Conservation (phyloP, 2,797 vertebrate genomes). For the Acipenser ruthenus region DNA sequence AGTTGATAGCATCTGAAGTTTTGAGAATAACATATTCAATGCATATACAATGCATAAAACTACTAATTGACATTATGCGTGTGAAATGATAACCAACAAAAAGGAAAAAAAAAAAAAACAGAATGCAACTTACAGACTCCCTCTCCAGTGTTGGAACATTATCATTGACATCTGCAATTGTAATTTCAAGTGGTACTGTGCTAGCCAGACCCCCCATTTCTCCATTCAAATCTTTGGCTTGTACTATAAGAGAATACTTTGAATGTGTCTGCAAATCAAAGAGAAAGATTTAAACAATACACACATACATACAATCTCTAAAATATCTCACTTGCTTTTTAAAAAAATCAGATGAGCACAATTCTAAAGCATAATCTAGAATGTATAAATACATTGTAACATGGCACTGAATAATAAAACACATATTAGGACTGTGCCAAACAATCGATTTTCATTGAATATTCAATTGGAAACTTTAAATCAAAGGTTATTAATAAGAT, state of each 20-base stretch:
- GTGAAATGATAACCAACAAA: background rate
- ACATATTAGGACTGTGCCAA: too few relatives aligned
- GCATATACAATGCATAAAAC: background rate
- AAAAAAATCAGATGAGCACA: too few relatives aligned
- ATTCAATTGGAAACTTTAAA: too few relatives aligned
- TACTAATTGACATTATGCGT: background rate
- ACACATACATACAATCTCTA: background rate
- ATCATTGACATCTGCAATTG: conserved; percentile 83
- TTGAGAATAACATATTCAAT: too few relatives aligned
- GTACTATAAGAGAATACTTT: conserved; percentile 62
- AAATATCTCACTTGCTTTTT: too few relatives aligned
- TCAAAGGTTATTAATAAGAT: too few relatives aligned
- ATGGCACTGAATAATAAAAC: too few relatives aligned
- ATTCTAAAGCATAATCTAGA: too few relatives aligned
- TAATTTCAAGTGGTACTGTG: conserved; percentile 58
- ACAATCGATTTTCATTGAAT: too few relatives aligned
- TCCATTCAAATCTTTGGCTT: conserved; percentile 63
- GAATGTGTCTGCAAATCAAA: conserved; percentile 45
- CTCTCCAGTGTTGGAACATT: conserved; percentile 71
- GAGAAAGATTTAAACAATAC: background rate
- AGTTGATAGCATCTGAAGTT: background rate
- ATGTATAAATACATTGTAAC: too few relatives aligned
- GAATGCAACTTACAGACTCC: conserved; percentile 35
- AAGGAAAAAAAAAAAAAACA: background rate
- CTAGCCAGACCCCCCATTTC: conserved; percentile 31